Base-by-base conservation (phyloP, 2,888 invertebrate species). In the Caenorhabditis wallacei region DNA sequence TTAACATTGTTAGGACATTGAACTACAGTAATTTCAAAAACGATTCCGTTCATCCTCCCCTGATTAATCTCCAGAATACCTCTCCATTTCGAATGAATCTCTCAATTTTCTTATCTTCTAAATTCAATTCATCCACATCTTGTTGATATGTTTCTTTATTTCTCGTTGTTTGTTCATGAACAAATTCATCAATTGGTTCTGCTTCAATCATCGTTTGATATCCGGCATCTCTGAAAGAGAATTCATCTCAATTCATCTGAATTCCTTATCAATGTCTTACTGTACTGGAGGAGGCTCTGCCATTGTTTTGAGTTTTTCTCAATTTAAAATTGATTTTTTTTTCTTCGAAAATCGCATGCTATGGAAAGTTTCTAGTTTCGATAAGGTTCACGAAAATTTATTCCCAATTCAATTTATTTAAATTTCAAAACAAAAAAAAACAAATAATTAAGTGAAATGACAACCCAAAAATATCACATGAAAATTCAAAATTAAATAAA, bases 131-230 rank as follows among this genome's bases (percentile, higher is more conserved):
- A 7, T 81, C 51, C 40, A 78, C 16, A 35, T 84, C 84, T 37
- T 54, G 57, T 30, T 70, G 66, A 53, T 72, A 71, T 30, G 57
- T 70, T 48, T 57, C 48, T 30, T 35, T 69, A 56, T 40, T 24
- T 13, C 70, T 46, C 4, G 80, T 84, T 10, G 84, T 84, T 20
- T 84, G 84, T 8, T 69, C 46, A 54, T 74, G 76, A 7, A 80
- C 80, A 71, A 80, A 84, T 20, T 80, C 84, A 63, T 84, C 84
- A 11, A 80, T 75, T 53, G 46, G 76, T 37, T 80, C 80, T 18
- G 80, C 84, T n/a, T 76, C 80, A 24, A 84, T 40, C 75, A 72
- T 68, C 8, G 78, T 51, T 48, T 79, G 79, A 54, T 46, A 66
- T 16, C 82, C 78, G 7, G 43, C 66, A 37, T 66, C 66, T 37